Evolutionary conservation across 2,113 vertebrate genomes (phyloP).

Genomic region (Typhlomys cinereus): DNA sequence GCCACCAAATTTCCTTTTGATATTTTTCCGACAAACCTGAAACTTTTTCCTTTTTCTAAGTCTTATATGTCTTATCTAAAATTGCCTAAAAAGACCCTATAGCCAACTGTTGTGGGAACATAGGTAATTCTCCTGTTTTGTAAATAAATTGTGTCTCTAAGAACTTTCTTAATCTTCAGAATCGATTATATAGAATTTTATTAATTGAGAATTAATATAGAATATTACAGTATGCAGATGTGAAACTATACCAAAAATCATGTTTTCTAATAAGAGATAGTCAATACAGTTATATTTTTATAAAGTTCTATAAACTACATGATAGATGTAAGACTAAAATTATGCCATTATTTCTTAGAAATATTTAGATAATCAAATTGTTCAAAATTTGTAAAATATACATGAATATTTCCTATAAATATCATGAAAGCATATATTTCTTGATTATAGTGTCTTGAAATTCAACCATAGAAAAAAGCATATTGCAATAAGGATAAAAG

Average conservation of each 20-base stretch:
- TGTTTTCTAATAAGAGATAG: not conserved
- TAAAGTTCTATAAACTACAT: not conserved
- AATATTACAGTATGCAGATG: no score
- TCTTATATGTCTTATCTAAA: not conserved
- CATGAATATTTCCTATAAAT: not conserved
- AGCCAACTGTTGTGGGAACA: not conserved
- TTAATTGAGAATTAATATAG: slow-evolving; percentile 22
- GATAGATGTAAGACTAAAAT: not conserved
- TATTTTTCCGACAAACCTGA: not conserved
- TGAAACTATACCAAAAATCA: not conserved
- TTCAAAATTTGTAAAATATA: not conserved
- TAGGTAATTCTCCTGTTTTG: not conserved
- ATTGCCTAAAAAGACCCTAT: not conserved
- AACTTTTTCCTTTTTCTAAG: not conserved
- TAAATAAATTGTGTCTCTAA: not conserved
- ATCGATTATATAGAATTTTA: not conserved
- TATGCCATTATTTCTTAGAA: not conserved
- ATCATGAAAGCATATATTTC: not conserved
- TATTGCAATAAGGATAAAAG: not conserved
- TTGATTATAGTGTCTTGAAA: not conserved
- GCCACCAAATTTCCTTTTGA: not conserved
- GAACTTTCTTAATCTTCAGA: not conserved
- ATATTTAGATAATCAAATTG: not conserved
- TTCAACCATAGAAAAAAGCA: not conserved
- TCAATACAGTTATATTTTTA: not conserved